These are phyloP conservation scores for Cavia aperea DNA, from an alignment of 2,113 vertebrate species.

Conservation along the genomic window DNA sequence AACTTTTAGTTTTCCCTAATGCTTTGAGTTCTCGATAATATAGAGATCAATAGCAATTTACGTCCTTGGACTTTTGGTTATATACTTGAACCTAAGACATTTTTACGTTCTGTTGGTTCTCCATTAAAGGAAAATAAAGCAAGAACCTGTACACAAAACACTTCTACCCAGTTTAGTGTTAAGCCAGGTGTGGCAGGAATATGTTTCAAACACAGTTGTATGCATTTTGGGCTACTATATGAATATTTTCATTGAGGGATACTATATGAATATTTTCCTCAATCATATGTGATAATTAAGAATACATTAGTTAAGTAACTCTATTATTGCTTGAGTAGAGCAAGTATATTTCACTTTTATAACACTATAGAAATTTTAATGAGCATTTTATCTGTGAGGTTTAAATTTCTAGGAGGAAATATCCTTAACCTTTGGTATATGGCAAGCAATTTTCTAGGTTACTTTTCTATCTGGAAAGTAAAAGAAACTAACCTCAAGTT, in stretches of 20 bases:
- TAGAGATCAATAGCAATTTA: background rate
- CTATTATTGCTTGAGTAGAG: slow-evolving; percentile 41
- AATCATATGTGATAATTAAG: slow-evolving; percentile 49
- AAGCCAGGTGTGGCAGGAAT: background rate
- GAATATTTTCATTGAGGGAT: background rate
- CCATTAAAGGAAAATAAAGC: background rate
- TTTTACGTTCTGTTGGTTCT: background rate
- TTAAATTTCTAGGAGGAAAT: slow-evolving; percentile 45
- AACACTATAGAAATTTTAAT: slow-evolving; percentile 49
- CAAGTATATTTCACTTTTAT: slow-evolving; percentile 58
- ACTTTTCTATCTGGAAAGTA: slow-evolving; percentile 14
- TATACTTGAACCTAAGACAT: background rate
- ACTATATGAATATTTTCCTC: slow-evolving; percentile 21
- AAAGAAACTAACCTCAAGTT: slow-evolving; percentile 24
- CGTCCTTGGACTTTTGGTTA: slow-evolving; percentile 11
- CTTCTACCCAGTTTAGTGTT: background rate
- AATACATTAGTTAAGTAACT: slow-evolving; percentile 48
- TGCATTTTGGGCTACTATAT: background rate
- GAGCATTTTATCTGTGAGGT: slow-evolving; percentile 46
- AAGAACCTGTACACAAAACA: background rate
- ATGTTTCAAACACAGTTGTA: background rate
- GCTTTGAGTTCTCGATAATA: background rate
- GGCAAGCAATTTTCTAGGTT: slow-evolving; percentile 34
- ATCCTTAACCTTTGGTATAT: background rate
- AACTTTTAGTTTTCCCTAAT: background rate